phyloP scores from a whole-genome alignment of 2,797 vertebrate species.

The Halcyon smyrnensis region DNA sequence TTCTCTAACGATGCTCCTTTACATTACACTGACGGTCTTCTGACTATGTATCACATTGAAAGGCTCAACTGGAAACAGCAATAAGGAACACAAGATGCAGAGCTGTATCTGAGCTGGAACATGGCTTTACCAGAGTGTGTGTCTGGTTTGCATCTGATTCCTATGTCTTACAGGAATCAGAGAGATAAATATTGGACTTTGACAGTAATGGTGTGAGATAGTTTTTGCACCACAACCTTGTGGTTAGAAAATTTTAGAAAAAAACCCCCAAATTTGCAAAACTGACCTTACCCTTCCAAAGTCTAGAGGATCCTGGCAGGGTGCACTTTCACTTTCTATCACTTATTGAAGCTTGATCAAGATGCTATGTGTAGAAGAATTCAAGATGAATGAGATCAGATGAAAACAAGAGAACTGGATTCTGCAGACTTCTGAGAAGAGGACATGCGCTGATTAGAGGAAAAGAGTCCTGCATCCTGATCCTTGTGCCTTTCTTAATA shows the following conservation, averaged over 20 bases:
- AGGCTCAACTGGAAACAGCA: background rate
- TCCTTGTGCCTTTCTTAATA: background rate
- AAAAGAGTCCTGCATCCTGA: background rate
- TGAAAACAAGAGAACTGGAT: background rate
- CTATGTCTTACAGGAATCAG: background rate
- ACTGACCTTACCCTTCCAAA: background rate
- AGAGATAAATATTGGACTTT: background rate
- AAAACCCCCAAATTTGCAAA: background rate
- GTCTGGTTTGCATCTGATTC: background rate
- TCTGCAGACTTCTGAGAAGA: background rate
- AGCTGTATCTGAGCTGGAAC: background rate
- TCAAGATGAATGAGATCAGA: background rate
- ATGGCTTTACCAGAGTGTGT: background rate
- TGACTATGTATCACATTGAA: background rate
- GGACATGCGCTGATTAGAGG: background rate
- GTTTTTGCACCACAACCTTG: background rate
- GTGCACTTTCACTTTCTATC: background rate
- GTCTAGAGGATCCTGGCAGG: background rate
- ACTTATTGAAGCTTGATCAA: background rate
- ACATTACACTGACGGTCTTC: background rate
- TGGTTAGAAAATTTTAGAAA: background rate
- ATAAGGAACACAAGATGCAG: background rate
- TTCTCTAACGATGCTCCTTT: background rate
- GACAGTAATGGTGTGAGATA: background rate
- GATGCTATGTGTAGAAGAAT: background rate